Conservation (phyloP, 2,113 vertebrate genomes). For the Sialia sialis region DNA sequence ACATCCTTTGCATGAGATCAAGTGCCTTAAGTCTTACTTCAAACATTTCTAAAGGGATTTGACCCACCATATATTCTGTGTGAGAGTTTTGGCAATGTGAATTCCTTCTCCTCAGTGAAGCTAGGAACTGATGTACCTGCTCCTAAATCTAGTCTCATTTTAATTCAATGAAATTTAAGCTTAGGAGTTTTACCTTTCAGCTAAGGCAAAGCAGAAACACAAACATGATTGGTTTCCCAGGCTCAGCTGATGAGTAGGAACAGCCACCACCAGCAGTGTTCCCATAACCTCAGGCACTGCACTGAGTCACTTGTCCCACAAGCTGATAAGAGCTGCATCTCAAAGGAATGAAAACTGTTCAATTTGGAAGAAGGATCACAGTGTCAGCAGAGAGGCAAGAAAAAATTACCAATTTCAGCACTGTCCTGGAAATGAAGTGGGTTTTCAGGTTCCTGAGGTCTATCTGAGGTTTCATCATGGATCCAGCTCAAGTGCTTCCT, state of each 20-base stretch:
- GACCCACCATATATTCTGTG: background rate
- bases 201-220: background rate
- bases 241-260: background rate
- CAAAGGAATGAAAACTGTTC: background rate
- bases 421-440: background rate
- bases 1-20: background rate
- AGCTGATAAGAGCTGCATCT: background rate
- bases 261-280: background rate
- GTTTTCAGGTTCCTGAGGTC: slow-evolving; percentile 23
- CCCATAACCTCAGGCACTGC: background rate
- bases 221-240: background rate
- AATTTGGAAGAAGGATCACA: background rate
- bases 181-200: background rate
- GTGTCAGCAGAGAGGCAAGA: background rate
- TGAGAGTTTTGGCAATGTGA: background rate
- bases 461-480: background rate
- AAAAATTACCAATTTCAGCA: background rate
- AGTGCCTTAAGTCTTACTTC: background rate
- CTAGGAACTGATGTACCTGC: background rate
- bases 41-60: background rate
- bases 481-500: background rate
- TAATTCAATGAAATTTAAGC: background rate
- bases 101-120: background rate
- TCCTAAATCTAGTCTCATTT: background rate
- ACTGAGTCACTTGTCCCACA: background rate